Base-by-base conservation (phyloP, 1,140 invertebrate species). In the Bradysia coprophila region DNA sequence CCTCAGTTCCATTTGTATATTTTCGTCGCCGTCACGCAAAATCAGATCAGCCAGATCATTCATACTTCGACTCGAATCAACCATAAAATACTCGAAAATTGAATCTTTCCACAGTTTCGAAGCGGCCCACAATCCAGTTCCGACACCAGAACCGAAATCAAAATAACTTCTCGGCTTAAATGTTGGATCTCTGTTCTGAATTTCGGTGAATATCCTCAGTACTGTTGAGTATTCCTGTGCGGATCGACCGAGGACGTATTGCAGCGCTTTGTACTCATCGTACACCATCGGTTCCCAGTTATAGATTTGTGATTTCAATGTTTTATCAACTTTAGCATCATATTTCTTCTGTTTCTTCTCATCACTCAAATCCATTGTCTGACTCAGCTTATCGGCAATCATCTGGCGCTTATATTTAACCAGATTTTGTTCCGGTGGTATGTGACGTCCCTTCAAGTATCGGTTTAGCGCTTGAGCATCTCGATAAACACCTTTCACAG, bases 81-180 rank as follows among this genome's bases (percentile, higher is more conserved):
- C 76, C 55, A 77, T 81, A 45, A 80, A 79, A 55, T 82, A 81
- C 66, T 94, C 87, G 50, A 71, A 73, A 13, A 92, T 65, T 31
- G 70, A 62, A 13, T 72, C 62, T 5, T 63, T 55, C 86, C 87
- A 93, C 19, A 71, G 64, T 9, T 65, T 54, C 46, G 76, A 75
- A 4, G 78, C 73, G 19, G 81, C 85, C 86, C 89, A 93, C 28
- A 76, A 74, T 0, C 73, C 78, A 21, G 83, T 81, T 2, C 88
- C 89, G 36, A 88, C 59, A 13, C 89, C 90, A 37, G 88, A 91
- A 5, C 90, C 90, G 65, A 90, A 92, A 63, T 94, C 89, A 55
- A 90, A 82, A 42, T 89, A 67, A 42, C 75, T 77, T 44, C 64
- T 62, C 0, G 89, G 89, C 36, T 64, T 60, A 57, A 85, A 94